phyloP scores from a whole-genome alignment of 1,140 invertebrate species.

The Papilio xuthus region DNA sequence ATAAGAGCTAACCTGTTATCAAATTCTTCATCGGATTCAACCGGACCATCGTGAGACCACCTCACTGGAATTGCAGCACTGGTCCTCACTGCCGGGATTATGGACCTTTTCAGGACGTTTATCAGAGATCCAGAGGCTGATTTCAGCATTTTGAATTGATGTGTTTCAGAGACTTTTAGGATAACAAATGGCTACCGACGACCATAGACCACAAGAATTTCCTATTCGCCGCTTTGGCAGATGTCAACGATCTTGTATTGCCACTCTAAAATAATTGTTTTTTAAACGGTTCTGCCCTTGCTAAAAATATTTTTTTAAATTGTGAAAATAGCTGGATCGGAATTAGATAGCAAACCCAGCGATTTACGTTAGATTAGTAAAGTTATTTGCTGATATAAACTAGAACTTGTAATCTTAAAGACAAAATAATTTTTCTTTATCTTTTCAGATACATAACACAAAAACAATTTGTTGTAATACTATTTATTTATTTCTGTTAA shows the following conservation, averaged over 20 bases:
- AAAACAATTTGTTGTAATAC: slow-evolving; percentile 15
- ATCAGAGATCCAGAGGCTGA: slow-evolving; percentile 68
- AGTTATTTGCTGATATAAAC: neutral
- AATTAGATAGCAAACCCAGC: too few species aligned
- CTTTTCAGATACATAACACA: neutral
- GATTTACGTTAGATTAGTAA: neutral
- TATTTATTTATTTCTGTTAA: slow-evolving; percentile 57
- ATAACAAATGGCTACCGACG: slow-evolving; percentile 76
- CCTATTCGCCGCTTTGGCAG: slow-evolving; percentile 32
- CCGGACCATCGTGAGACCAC: slow-evolving; percentile 63
- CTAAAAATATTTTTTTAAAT: too few species aligned
- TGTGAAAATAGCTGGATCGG: too few species aligned
- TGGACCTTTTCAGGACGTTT: slow-evolving; percentile 69
- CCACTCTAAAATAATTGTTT: neutral
- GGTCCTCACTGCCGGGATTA: slow-evolving; percentile 68
- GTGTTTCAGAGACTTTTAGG: slow-evolving; percentile 62
- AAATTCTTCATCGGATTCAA: slow-evolving; percentile 75
- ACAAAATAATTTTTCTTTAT: neutral
- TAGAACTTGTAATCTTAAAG: neutral
- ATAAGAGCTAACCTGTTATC: slow-evolving; percentile 68
- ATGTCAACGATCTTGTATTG: neutral
- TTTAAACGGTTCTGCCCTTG: too few species aligned
- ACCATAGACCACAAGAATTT: slow-evolving; percentile 60
- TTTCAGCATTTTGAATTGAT: slow-evolving; percentile 72
- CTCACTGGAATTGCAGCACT: slow-evolving; percentile 60